Evolutionary conservation across 92 coral and sea anemone genomes (phyloP), one percentile per base, ranked within the genome.

Genomic region (Pocillopora meandrina): DNA sequence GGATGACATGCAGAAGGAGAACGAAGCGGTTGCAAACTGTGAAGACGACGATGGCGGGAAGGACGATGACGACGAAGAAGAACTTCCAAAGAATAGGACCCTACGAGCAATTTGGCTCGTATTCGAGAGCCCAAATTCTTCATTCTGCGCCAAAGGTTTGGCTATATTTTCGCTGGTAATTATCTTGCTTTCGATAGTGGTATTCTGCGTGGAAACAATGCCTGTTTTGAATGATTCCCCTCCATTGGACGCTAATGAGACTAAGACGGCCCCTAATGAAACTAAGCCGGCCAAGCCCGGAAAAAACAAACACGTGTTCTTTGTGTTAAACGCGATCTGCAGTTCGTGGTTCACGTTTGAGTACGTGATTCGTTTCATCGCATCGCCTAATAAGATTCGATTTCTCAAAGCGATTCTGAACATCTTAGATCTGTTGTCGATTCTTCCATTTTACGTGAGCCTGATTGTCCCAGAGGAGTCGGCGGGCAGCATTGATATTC

Each of bases 321-420:
- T 90, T 70, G 76, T 84, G 2, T 73, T 96, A 65, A 96, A 95
- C 70, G 95, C 96, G 15, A 82, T 92, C 56, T 96, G 98, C 78
- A 96, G 94, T 19, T 87, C 90, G 35, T 96, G 98, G 98, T 96
- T 96, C 71, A 94, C 98, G 20, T 68, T 96, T 21, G 98, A 96
- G 82, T 89, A 88, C 56, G n/a, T 96, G 55, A 56, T 96, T 33
- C 96, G 98, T 9, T 70, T 96, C 14, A 69, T 87, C 42, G 91
- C 91, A 55, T 92, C 96, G 49, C 94, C 90, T 0, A 90, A 94
- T 79, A 96, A 96, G 87, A 5, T 94, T 9, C 79, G 84, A 23
- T 96, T 96, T 84, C 67, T 96, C 69, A 94, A 91, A 76, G 88
- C 92, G 33, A 68, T 93, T 68, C 79, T 96, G 26, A 96, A 96